Conservation (phyloP, 2,113 vertebrate genomes). For the Macaca mulatta region DNA sequence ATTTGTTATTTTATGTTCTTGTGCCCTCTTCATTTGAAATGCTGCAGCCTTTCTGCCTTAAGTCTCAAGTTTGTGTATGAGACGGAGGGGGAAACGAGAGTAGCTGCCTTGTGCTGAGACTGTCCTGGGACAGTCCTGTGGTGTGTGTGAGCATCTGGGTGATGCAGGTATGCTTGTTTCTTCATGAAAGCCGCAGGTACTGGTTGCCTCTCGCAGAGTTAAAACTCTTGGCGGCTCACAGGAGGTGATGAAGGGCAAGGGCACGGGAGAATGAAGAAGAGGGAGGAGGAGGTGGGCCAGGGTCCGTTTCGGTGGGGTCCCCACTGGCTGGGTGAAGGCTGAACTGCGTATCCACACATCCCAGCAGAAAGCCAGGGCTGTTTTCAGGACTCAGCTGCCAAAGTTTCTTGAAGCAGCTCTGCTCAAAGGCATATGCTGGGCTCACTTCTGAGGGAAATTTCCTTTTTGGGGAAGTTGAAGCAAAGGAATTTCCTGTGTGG, state of each 20-base stretch:
- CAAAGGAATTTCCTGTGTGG: slow-evolving; percentile 99
- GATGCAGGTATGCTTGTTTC: not conserved
- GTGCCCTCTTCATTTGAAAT: not conserved
- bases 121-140: not conserved
- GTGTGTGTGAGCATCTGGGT: no score
- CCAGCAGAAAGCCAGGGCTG: slow-evolving; percentile 68
- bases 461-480: slow-evolving; percentile 98
- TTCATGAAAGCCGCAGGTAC: not conserved
- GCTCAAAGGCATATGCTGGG: slow-evolving; percentile 88
- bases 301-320: not conserved
- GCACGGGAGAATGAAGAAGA: not conserved
- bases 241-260: not conserved
- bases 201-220: not conserved
- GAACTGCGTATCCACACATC: slow-evolving; percentile 21
- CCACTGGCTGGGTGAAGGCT: not conserved
- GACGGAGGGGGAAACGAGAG: no score
- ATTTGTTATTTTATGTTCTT: not conserved
- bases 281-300: not conserved
- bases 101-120: not conserved
- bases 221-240: not conserved
- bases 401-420: slow-evolving; percentile 84
- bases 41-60: not conserved
- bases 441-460: slow-evolving; percentile 97
- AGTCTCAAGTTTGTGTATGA: not conserved
- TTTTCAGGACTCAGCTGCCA: slow-evolving; percentile 81